These are phyloP conservation scores for Hystrix brachyura DNA, from an alignment of 2,113 vertebrate genomes.

Conservation along the genomic window DNA sequence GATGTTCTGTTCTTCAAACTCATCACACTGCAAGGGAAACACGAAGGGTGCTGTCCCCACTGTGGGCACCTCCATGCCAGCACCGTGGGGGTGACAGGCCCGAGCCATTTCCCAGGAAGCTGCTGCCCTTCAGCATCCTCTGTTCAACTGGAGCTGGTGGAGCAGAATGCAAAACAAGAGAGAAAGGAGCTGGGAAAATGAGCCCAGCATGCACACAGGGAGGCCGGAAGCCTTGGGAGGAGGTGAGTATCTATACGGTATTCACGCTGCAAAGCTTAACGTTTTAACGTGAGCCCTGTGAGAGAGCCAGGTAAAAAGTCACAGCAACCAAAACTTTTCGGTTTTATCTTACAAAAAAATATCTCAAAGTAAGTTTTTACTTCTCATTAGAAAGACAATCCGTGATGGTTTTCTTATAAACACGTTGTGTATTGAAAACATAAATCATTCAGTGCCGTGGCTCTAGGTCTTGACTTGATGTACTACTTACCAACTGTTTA, in stretches of 20 bases:
- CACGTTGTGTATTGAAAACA: background rate
- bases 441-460: background rate
- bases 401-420: background rate
- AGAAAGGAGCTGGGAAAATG: background rate
- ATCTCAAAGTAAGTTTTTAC: background rate
- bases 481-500: background rate
- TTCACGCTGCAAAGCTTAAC: too few species aligned
- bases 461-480: background rate
- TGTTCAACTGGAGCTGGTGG: conserved; percentile 79
- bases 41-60: conserved; percentile 90
- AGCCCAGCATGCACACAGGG: background rate
- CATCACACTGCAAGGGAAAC: conserved; percentile 91
- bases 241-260: background rate
- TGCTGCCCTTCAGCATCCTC: background rate
- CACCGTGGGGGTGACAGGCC: conserved; percentile 77
- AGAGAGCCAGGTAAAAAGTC: background rate
- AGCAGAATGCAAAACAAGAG: conserved; percentile 54
- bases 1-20: background rate
- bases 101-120: conserved; percentile 92
- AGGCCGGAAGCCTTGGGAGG: background rate
- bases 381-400: background rate
- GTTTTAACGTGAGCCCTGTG: too few species aligned
- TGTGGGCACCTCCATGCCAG: conserved; percentile 93
- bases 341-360: background rate
- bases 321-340: background rate